Conservation (phyloP, 2,888 invertebrate genomes). For the Laothoe populi region DNA sequence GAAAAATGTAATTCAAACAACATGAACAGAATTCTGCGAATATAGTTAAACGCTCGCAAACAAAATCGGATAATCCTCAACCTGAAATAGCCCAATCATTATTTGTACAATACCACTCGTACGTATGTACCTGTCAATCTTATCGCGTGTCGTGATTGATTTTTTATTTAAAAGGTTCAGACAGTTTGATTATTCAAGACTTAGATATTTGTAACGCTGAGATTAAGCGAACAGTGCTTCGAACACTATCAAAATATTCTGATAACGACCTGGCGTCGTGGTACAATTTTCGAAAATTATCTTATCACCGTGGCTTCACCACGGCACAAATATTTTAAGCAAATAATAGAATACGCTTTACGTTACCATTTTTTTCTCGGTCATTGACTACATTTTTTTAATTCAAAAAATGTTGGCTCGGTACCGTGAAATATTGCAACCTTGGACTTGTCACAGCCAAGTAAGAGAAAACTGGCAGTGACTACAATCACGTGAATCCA, state of each 20-base stretch:
- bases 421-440: conserved; percentile 40
- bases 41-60: neutral
- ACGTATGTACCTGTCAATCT: conserved; percentile 50
- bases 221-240: conserved; percentile 58
- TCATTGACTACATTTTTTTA: conserved; percentile 48
- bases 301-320: conserved; percentile 64
- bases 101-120: conserved; percentile 33
- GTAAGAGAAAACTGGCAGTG: conserved; percentile 48
- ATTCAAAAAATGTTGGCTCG: conserved; percentile 46
- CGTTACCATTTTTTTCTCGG: conserved; percentile 38
- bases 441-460: conserved; percentile 36
- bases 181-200: conserved; percentile 55
- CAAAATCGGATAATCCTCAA: conserved; percentile 25
- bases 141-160: conserved; percentile 67
- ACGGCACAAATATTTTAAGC: conserved; percentile 67
- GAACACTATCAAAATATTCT: conserved; percentile 55
- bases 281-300: conserved; percentile 71
- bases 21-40: neutral
- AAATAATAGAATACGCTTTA: conserved; percentile 53
- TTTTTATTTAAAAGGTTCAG: conserved; percentile 47
- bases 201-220: conserved; percentile 57
- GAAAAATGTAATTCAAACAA: conserved; percentile 5
- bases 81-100: conserved; percentile 31
- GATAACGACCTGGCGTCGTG: conserved; percentile 63
- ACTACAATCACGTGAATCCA: conserved; percentile 43